Evolutionary conservation across 2,888 invertebrate species (phyloP).

Genomic region (Trachelus iudaicus): DNA sequence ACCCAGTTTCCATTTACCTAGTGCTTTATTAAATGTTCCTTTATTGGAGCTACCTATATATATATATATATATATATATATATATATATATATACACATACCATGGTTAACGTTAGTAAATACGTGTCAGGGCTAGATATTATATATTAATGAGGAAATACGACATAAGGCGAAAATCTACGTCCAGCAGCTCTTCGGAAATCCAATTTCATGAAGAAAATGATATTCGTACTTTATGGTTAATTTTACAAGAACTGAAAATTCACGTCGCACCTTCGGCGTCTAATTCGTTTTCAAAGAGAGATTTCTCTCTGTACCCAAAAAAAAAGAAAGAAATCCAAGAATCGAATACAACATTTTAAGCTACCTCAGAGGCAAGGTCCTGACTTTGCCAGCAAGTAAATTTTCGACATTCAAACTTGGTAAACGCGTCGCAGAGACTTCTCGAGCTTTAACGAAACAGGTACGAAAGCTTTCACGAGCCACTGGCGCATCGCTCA

Average conservation of each 20-base stretch:
- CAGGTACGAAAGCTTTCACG: background rate
- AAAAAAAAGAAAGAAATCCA: background rate
- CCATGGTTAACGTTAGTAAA: background rate
- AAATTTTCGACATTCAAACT: background rate
- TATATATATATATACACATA: background rate
- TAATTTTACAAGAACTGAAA: background rate
- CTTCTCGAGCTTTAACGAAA: background rate
- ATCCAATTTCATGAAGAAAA: background rate
- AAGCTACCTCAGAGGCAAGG: background rate
- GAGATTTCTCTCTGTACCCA: background rate
- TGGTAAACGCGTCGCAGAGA: background rate
- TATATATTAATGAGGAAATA: background rate
- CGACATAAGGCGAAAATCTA: background rate
- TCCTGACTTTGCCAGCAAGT: background rate
- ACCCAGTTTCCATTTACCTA: background rate
- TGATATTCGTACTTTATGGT: background rate
- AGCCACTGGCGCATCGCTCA: background rate
- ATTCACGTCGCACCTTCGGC: background rate
- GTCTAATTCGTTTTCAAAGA: background rate
- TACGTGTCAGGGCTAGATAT: background rate
- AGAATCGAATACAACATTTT: background rate
- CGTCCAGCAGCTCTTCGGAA: background rate
- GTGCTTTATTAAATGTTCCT: background rate
- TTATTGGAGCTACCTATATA: background rate
- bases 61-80: too few species aligned